Percentiles rank a stretch among this genome's conserved stretches.
Evolutionary conservation across 2,797 vertebrate genomes (phyloP).

Genomic region (Columba guinea): DNA sequence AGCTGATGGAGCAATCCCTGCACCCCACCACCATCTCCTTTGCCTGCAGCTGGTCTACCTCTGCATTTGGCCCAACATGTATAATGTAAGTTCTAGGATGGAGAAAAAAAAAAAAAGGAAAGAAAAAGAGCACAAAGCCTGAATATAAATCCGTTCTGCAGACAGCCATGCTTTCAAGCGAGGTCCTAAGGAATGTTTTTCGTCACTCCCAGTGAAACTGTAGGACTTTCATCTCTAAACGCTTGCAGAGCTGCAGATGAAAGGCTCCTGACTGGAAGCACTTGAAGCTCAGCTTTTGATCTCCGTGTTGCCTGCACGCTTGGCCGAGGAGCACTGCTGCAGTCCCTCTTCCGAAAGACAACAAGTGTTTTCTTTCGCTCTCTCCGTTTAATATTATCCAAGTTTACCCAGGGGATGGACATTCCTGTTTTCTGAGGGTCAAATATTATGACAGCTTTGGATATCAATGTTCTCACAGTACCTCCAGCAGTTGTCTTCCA

Average conservation of each 20-base stretch:
- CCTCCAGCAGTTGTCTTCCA: constrained; percentile 1
- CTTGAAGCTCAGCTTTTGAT: constrained; percentile 52
- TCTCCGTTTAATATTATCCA: neutral
- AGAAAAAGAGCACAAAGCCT: neutral
- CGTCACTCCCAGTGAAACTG: constrained; percentile 46
- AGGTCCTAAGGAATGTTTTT: constrained; percentile 52
- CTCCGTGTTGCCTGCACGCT: neutral
- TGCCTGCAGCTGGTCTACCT: neutral
- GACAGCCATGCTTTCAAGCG: neutral
- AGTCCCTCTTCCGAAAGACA: constrained; percentile 14
- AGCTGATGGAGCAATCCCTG: neutral
- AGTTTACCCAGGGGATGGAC: neutral
- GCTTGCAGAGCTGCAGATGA: constrained; percentile 48
- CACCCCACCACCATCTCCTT: neutral
- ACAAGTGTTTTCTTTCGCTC: constrained; percentile 34
- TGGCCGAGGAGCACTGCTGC: neutral
- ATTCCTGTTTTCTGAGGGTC: constrained; percentile 29
- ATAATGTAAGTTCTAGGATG: neutral
- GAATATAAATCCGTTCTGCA: neutral
- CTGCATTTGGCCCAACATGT: neutral
- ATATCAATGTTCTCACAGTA: neutral
- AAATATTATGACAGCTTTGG: constrained; percentile 51
- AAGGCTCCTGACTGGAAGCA: constrained; percentile 45
- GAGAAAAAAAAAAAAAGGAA: neutral
- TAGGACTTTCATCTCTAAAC: constrained; percentile 32